Conservation (phyloP, 2,113 vertebrate species). For the Corydoras sp. region DNA sequence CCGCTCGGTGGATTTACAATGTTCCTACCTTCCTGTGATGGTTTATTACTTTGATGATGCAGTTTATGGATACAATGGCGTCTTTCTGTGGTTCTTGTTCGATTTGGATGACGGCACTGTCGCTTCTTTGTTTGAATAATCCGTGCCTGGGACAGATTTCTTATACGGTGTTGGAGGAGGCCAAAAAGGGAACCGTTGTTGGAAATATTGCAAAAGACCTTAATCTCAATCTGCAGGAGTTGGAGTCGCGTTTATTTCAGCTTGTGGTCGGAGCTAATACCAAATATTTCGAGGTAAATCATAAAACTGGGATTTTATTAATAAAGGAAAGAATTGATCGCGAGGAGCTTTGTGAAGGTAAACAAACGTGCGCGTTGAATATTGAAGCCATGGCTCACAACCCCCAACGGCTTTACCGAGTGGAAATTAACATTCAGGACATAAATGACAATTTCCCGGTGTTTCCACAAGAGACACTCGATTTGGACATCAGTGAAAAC, state of each 20-base stretch:
- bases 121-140: conserved; percentile 45
- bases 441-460: conserved; percentile 75
- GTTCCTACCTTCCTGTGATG: too few species aligned
- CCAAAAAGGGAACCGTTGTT: conserved; percentile 60
- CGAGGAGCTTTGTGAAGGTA: conserved; percentile 64
- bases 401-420: conserved; percentile 62
- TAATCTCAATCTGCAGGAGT: conserved; percentile 56
- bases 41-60: neutral
- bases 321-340: conserved; percentile 70
- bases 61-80: neutral
- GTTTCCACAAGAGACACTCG: conserved; percentile 48
- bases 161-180: conserved; percentile 65
- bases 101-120: conserved; percentile 6
- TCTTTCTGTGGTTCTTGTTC: neutral
- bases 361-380: conserved; percentile 58
- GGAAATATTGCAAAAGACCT: conserved; percentile 67
- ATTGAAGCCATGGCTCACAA: conserved; percentile 67
- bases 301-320: conserved; percentile 57
- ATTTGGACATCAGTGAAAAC: conserved; percentile 46
- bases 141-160: conserved; percentile 55
- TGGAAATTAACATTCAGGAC: conserved; percentile 68
- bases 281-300: conserved; percentile 58
- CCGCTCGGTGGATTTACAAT: conserved; percentile 26
- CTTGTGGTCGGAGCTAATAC: conserved; percentile 50
- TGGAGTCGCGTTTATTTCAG: conserved; percentile 50